A percentile compares a stretch with the other conserved stretches of the same genome.
Evolutionary conservation across 2,797 vertebrate species (phyloP).

Genomic region (Cryptoblepharus egeriae): DNA sequence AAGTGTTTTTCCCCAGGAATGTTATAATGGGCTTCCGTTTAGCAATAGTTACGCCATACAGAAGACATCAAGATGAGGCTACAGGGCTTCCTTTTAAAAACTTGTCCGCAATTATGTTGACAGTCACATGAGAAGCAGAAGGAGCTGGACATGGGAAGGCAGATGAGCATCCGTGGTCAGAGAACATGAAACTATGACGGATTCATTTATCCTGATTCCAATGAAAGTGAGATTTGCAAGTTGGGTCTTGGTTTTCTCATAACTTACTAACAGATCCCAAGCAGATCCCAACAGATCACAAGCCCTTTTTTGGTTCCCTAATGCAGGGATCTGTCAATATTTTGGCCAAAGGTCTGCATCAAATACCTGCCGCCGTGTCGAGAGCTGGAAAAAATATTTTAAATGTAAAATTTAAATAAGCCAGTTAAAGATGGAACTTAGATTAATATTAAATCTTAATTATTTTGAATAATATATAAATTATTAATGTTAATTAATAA

Average conservation of each 20-base stretch:
- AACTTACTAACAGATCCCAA: not conserved
- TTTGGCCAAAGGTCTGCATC: too few species aligned
- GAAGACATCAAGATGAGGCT: not conserved
- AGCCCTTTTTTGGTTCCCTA: too few species aligned
- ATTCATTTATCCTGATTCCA: slow-evolving; percentile 8
- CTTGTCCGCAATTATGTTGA: not conserved
- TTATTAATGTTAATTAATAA: too few species aligned
- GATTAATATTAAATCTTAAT: too few species aligned
- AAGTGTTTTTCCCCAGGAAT: too few species aligned
- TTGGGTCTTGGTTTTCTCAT: not conserved
- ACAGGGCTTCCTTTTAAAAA: slow-evolving; percentile 9
- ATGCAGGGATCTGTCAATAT: too few species aligned
- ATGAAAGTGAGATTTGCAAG: not conserved
- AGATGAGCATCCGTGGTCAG: not conserved
- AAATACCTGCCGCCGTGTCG: too few species aligned
- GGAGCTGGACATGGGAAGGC: not conserved
- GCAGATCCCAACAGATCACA: not conserved
- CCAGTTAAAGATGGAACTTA: too few species aligned
- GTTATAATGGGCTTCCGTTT: slow-evolving; percentile 8
- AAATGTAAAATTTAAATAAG: too few species aligned
- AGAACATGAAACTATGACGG: not conserved
- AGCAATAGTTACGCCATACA: slow-evolving; percentile 37
- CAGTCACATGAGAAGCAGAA: slow-evolving; percentile 33
- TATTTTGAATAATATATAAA: too few species aligned
- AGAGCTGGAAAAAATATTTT: too few species aligned